Evolutionary conservation across 1,140 invertebrate genomes (phyloP).

Genomic region (Nylanderia fulva): DNA sequence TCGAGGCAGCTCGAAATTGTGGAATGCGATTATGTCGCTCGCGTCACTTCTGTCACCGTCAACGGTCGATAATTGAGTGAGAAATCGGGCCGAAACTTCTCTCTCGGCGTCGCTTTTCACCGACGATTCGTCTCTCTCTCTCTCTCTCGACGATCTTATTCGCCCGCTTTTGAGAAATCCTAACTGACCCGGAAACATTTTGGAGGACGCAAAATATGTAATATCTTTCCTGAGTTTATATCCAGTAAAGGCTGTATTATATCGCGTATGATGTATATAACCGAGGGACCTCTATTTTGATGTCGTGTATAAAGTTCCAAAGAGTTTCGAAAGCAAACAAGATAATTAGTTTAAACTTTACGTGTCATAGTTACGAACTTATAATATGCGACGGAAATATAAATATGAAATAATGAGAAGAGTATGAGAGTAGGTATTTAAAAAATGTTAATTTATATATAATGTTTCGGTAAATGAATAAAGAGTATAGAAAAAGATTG

Average conservation of each 20-base stretch:
- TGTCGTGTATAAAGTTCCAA: constrained; percentile 4
- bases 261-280: background rate
- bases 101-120: constrained; percentile 1
- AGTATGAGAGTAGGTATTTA: background rate
- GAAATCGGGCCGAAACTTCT: constrained; percentile 37
- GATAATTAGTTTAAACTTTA: constrained; percentile 15
- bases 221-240: background rate
- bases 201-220: background rate
- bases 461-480: background rate
- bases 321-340: background rate
- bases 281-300: background rate
- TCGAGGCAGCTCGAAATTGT: constrained; percentile 48
- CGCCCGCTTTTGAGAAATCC: background rate
- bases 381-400: background rate
- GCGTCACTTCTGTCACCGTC: constrained; percentile 55
- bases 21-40: constrained; percentile 60
- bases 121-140: background rate
- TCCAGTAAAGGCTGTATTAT: background rate
- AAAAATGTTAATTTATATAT: background rate
- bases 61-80: constrained; percentile 56
- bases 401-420: no score
- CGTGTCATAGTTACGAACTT: background rate
- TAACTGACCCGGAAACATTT: constrained; percentile 15
- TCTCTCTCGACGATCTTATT: background rate
- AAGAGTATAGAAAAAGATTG: no score